Evolutionary conservation across 2,888 invertebrate species (phyloP).

Genomic region (Petrolisthes manimaculis): DNA sequence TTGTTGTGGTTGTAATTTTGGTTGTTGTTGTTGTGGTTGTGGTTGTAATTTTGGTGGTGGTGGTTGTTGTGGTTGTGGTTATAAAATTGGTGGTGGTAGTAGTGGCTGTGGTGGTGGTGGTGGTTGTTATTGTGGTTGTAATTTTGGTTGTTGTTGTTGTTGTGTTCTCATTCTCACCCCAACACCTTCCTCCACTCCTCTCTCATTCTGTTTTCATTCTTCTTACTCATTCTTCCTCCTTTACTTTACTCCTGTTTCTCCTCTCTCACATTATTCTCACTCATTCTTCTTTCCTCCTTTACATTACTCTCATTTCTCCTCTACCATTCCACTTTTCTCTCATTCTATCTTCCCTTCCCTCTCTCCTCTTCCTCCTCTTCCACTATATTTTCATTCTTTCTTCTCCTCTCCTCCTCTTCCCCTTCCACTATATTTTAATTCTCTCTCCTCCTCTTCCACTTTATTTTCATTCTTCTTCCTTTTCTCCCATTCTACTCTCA

Average conservation of each 20-base stretch:
- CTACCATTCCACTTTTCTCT: background rate
- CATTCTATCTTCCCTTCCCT: no score
- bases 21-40: no score
- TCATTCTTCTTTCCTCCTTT: background rate
- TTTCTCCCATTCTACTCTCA: background rate
- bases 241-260: background rate
- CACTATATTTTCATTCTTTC: background rate
- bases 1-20: no score
- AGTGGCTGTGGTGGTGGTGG: no score
- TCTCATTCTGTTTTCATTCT: background rate
- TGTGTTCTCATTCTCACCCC: background rate
- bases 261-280: background rate
- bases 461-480: background rate
- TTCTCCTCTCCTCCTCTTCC: conserved; percentile 15
- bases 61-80: no score
- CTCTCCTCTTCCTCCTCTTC: background rate
- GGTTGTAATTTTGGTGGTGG: no score
- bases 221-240: background rate
- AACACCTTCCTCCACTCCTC: background rate
- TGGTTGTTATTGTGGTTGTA: no score
- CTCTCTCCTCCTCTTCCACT: background rate
- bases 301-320: background rate
- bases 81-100: no score
- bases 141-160: background rate
- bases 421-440: background rate